phyloP scores from a whole-genome alignment of 2,113 vertebrate species.

The Pseudopipra pipra region DNA sequence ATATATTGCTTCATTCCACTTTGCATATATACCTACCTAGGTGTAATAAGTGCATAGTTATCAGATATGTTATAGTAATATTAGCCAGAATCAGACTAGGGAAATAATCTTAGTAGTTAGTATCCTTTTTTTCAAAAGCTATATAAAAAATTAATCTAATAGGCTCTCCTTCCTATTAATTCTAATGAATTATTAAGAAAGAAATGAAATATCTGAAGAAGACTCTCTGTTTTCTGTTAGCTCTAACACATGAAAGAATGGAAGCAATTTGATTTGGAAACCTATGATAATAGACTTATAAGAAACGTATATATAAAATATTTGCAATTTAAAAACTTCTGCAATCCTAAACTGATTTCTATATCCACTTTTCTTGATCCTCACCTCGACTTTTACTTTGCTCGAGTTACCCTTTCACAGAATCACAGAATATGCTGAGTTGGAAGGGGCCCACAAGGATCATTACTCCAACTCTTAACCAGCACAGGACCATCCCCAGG shows the following conservation, averaged over 20 bases:
- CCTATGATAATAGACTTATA: neutral
- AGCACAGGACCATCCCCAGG: neutral
- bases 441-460: neutral
- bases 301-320: neutral
- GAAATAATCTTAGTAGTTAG: neutral
- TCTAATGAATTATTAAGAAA: neutral
- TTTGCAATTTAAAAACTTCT: neutral
- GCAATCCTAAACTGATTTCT: neutral
- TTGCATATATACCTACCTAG: neutral
- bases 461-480: neutral
- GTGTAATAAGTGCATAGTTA: neutral
- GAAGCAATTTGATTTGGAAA: neutral
- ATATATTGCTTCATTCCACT: neutral
- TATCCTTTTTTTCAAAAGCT: neutral
- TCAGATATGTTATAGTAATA: neutral
- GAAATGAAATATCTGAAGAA: neutral
- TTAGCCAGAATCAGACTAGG: neutral
- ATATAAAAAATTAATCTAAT: neutral
- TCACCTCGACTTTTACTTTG: neutral
- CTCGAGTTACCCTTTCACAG: neutral
- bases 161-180: neutral
- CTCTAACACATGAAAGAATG: neutral
- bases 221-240: neutral
- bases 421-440: neutral
- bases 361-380: neutral